Evolutionary conservation across 2,888 invertebrate genomes (phyloP), one percentile per base, ranked within the genome.

Genomic region (Desoria tigrina): DNA sequence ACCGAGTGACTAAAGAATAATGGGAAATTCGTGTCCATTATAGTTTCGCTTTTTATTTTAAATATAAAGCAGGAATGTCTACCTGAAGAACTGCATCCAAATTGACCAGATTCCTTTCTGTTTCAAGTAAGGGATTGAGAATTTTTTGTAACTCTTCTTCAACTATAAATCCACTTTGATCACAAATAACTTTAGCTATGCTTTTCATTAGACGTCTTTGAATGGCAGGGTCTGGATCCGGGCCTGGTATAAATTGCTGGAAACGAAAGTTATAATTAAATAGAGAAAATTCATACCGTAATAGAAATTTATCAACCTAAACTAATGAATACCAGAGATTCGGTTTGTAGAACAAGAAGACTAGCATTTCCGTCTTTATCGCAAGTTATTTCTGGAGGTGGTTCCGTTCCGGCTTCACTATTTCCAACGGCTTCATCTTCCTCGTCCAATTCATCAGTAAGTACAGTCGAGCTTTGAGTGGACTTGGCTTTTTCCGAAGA

Each of bases 41-140:
- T n/a, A n/a, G n/a, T n/a, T n/a, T n/a, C n/a, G n/a, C n/a, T n/a
- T n/a, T n/a, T n/a, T n/a, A n/a, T n/a, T n/a, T n/a, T n/a, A n/a
- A n/a, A n/a, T n/a, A n/a, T n/a, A n/a, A n/a, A n/a, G n/a, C n/a
- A n/a, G n/a, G n/a, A n/a, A n/a, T n/a, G n/a, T n/a, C n/a, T n/a
- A 88, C 89, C 79, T 86, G 84, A 79, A 91, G 90, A 69, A 90
- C 87, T 69, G 87, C 87, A 77, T 90, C 90, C 60, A 91, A 81
- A 59, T 86, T 86, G 65, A 91, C 86, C n/a, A 92, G 80, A 64
- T 86, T 84, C 76, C 85, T 84, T 53, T 90, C 85, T 28, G 84
- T 80, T 21, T 84, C 79, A 7, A 84, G 80, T 76, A 87, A 87
- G n/a, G 87, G 86, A 64, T 84, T 82, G 3, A 92, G 82, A 21